Base-by-base conservation (phyloP, 2,888 invertebrate genomes). In the Ommatoiulus sabulosus region DNA sequence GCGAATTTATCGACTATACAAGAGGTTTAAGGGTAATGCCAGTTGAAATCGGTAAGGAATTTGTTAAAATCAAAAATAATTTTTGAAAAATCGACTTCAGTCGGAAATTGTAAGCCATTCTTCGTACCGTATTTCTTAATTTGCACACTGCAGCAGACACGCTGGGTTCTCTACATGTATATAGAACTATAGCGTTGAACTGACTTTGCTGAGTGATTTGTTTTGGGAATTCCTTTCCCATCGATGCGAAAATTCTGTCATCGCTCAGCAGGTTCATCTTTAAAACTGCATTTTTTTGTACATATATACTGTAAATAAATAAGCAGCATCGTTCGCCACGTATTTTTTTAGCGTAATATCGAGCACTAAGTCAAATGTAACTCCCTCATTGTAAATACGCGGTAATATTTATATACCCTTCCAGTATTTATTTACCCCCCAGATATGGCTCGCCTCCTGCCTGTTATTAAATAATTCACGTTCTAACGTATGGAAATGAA, bases 391-490 rank as follows among this genome's bases (percentile, higher is more conserved):
- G 80, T 80, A 80, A 80, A 80, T 80, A 80, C 15, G 0, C 80
- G 4, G 80, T 3, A 20, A 35, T 80, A 24, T 80, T 80, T 80
- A 80, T 80, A 10, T 80, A 80, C 35, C 35, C 80, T 12, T 43
- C 80, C 80, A 43, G 80, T 80, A 80, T 80, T 80, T 80, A 80
- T 80, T 80, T 80, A 35, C 80, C 35, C 72, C 80, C 80, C 35
- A 35, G 80, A 80, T 80, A 80, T 35, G 15, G 80, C 35, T 43
- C 35, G 80, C 12, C 80, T 80, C 80, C 35, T 35, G 24, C 80
- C 35, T 35, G 80, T 80, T 80, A 80, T 80, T 80, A 80, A 80
- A 80, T 80, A 80, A 35, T 80, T 80, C 80, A 80, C 80, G 80
- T 80, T 43, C 80, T 80, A 80, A 80, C 80, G 80, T 12, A 80